A percentile compares a stretch with the other conserved stretches of the same genome.
Evolutionary conservation across 2,888 invertebrate species (phyloP).

Genomic region (Torymus aiolomorphi): DNA sequence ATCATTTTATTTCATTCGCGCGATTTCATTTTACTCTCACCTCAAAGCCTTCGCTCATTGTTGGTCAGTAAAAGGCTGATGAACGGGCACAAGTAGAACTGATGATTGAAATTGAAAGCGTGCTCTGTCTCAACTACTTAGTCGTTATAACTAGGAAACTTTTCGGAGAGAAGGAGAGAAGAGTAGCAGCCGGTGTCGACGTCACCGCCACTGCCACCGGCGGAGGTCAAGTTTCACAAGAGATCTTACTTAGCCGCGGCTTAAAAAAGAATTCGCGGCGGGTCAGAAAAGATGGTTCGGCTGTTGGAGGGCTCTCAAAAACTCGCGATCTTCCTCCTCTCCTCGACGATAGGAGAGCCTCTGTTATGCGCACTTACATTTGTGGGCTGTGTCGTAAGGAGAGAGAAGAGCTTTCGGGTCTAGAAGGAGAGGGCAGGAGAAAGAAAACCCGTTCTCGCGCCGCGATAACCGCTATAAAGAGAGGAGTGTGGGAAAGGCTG

Average conservation of each 20-base stretch:
- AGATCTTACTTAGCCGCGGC: conserved; percentile 17
- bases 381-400: conserved; percentile 22
- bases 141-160: conserved; percentile 27
- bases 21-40: too few species aligned
- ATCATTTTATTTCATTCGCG: too few species aligned
- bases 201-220: not conserved
- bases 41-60: too few species aligned
- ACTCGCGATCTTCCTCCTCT: not conserved
- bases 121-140: conserved; percentile 5
- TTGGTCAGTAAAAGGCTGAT: too few species aligned
- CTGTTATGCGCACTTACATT: conserved; percentile 47
- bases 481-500: conserved; percentile 7
- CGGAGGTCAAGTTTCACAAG: conserved; percentile 32
- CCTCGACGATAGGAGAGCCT: conserved; percentile 19
- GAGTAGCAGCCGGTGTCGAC: not conserved
- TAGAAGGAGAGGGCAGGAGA: conserved; percentile 27
- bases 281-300: not conserved
- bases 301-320: conserved; percentile 28
- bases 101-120: conserved; percentile 35
- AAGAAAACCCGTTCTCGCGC: conserved; percentile 41
- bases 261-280: conserved; percentile 32
- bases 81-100: not conserved
- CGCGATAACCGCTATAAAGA: conserved; percentile 17
- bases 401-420: not conserved
- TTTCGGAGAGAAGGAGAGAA: not conserved